phyloP scores from a whole-genome alignment of 1,140 invertebrate species.

The Neuroterus valhalla region DNA sequence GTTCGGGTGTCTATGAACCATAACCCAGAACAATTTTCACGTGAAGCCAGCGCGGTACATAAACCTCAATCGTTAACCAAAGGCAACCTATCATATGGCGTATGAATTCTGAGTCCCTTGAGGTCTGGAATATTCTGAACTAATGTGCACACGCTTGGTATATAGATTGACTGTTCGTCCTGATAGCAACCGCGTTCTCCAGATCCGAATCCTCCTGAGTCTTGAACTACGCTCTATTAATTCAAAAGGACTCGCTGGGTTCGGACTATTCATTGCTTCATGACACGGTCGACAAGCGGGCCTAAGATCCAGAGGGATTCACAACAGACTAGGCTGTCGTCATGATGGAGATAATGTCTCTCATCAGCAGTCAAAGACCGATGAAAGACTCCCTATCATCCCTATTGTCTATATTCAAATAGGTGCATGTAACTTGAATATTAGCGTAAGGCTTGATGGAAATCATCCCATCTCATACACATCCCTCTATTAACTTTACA shows the following conservation, averaged over 20 bases:
- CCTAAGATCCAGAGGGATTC: slow-evolving; percentile 53
- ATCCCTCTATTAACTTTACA: too few species aligned
- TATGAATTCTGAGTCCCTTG: slow-evolving; percentile 20
- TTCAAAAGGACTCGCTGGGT: slow-evolving; percentile 56
- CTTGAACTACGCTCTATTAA: slow-evolving; percentile 57
- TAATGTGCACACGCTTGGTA: slow-evolving; percentile 28
- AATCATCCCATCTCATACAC: too few species aligned
- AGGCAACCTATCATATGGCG: slow-evolving; percentile 11
- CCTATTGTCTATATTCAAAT: slow-evolving; percentile 38
- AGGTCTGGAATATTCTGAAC: slow-evolving; percentile 25
- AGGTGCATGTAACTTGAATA: too few species aligned
- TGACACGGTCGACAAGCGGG: slow-evolving; percentile 58
- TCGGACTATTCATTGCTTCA: slow-evolving; percentile 59
- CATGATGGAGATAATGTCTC: slow-evolving; percentile 31
- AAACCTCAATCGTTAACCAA: slow-evolving; percentile 20
- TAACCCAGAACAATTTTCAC: slow-evolving; percentile 3
- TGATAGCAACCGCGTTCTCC: slow-evolving; percentile 25
- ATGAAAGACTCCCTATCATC: slow-evolving; percentile 42
- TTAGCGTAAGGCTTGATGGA: too few species aligned
- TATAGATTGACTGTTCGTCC: slow-evolving; percentile 25
- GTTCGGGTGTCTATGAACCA: not conserved
- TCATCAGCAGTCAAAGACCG: not conserved
- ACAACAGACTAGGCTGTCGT: slow-evolving; percentile 44
- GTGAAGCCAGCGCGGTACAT: not conserved
- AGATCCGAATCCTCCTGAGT: slow-evolving; percentile 53